These are phyloP conservation scores for Fragum sueziense DNA, from an alignment of 2,888 invertebrate genomes.

Conservation along the genomic window DNA sequence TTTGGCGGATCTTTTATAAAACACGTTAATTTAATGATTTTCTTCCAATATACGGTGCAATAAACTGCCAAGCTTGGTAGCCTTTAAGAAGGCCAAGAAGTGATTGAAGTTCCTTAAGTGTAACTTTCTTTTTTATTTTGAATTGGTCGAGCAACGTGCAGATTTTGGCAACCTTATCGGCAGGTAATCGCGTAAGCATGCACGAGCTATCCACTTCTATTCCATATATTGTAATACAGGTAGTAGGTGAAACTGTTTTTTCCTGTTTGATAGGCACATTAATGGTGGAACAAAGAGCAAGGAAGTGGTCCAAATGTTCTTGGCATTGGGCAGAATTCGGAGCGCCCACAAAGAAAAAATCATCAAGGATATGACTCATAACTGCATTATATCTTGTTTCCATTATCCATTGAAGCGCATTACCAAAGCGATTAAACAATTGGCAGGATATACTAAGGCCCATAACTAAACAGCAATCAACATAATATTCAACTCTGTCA, in stretches of 20 bases:
- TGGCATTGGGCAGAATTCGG: background rate
- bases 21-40: too few relatives aligned
- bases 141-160: background rate
- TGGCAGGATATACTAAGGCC: constrained; percentile 12
- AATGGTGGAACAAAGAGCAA: background rate
- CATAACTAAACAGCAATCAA: constrained; percentile 10
- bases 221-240: constrained; percentile 24
- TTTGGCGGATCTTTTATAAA: too few relatives aligned
- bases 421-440: constrained; percentile 5
- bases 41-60: too few relatives aligned
- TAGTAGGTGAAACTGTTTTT: constrained; percentile 1
- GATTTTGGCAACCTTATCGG: constrained; percentile 23
- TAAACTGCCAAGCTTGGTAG: too few relatives aligned
- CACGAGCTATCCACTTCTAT: constrained; percentile 18
- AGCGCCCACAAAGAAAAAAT: constrained; percentile 13
- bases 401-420: constrained; percentile 9
- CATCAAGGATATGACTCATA: constrained; percentile 19
- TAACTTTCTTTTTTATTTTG: constrained; percentile 16
- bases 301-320: constrained; percentile 14
- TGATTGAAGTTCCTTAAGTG: constrained; percentile 28
- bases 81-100: too few relatives aligned
- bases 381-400: constrained; percentile 7
- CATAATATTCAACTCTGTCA: background rate
- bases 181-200: constrained; percentile 17
- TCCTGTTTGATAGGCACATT: constrained; percentile 14